Evolutionary conservation across 2,113 vertebrate genomes (phyloP).

Genomic region (Odobenus rosmarus): DNA sequence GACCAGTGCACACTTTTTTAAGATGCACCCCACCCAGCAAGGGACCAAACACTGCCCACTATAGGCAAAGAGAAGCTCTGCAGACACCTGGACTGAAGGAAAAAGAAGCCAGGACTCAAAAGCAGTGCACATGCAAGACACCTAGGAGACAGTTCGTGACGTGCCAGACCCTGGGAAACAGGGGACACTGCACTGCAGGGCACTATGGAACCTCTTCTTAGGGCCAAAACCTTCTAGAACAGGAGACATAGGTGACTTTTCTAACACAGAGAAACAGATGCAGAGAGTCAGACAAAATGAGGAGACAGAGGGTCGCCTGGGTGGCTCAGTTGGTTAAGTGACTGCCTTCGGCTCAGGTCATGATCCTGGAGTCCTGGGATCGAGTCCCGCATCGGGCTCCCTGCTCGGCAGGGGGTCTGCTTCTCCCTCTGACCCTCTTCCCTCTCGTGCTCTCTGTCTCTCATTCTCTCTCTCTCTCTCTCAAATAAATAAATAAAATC

Average conservation of each 20-base stretch:
- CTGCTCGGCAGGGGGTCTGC: too few relatives aligned
- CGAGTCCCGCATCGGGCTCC: too few relatives aligned
- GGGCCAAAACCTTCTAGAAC: neutral
- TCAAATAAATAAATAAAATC: too few relatives aligned
- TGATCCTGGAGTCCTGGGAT: too few relatives aligned
- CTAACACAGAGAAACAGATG: neutral
- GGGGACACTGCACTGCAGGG: neutral
- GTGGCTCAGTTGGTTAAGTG: too few relatives aligned
- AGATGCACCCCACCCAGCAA: neutral
- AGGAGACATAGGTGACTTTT: neutral
- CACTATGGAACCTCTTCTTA: neutral
- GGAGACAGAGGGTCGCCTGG: neutral
- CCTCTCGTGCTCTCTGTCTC: too few relatives aligned
- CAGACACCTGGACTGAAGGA: neutral
- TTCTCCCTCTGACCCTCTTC: too few relatives aligned
- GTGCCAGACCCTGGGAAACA: neutral
- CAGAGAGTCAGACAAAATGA: neutral
- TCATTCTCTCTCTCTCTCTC: too few relatives aligned
- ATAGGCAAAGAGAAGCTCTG: neutral
- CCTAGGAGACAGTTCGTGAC: neutral
- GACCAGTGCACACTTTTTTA: neutral
- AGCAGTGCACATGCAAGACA: neutral
- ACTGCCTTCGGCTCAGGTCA: too few relatives aligned
- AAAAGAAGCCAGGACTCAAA: neutral
- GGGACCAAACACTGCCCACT: neutral